Base-by-base conservation (phyloP, 2,888 invertebrate genomes). In the Phengaris arion region DNA sequence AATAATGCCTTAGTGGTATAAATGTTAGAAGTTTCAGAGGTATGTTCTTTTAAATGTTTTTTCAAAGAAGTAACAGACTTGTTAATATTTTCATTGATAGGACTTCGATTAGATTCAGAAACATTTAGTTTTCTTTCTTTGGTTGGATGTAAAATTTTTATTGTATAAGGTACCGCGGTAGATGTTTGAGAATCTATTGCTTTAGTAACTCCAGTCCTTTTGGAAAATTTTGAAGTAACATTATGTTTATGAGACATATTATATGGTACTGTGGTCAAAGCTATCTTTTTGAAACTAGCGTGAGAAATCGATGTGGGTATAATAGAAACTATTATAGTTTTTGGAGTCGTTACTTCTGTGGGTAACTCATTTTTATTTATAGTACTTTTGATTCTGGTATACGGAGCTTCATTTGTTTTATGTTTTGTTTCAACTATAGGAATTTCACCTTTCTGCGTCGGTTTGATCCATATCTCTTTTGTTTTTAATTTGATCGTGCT, bases 401-500 rank as follows among this genome's bases (percentile, higher is more conserved):
- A 82, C 54, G 79, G 78, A 74, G 79, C 68, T 76, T 88, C 86
- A 72, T 88, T 84, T 73, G 80, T 79, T 85, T 86, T 87, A 59
- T 82, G 77, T 82, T 92, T 93, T 74, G 84, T 84, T 80, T 92
- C 90, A 78, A 84, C 78, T 70, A 82, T 79, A 76, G 84, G 77
- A 76, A 83, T 84, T 88, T 93, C 93, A 91, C 93, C 93, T 92
- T 93, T 93, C 85, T 92, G 91, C 0, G 92, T 89, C 68, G 93
- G 93, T 80, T 85, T 85, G 81, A 93, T 93, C 93, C 93, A 93
- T 82, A 93, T 93, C 82, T 93, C 93, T 82, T 93, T 93, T n/a
- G 90, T 89, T 79, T 91, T 91, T 48, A 88, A 87, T 82, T 93
- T 93, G 0, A 83, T 77, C 45, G 91, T 91, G n/a, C 89, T 87